Conservation (phyloP, 2,888 invertebrate species). For the Papilio demoleus region DNA sequence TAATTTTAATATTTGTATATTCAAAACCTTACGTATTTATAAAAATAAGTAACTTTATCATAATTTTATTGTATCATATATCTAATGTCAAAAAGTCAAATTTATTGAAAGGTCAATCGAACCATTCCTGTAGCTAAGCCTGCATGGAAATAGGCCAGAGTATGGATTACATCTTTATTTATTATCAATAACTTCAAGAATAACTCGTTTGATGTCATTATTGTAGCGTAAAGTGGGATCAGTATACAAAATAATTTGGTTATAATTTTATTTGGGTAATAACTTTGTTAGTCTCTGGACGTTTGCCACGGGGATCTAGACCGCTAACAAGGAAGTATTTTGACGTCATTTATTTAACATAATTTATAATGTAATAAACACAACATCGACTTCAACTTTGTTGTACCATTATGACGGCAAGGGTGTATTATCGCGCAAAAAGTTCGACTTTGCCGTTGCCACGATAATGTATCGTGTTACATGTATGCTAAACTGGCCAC, state of each 20-base stretch:
- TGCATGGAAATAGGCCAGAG: constrained; percentile 48
- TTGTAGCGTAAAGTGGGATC: constrained; percentile 35
- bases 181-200: constrained; percentile 46
- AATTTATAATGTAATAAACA: not conserved
- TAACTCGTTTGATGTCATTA: constrained; percentile 32
- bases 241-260: constrained; percentile 16
- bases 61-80: not conserved
- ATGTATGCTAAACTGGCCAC: too few species aligned
- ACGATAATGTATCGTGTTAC: too few species aligned
- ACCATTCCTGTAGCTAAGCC: constrained; percentile 42
- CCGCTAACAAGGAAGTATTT: not conserved
- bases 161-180: constrained; percentile 46
- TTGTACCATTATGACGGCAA: too few species aligned
- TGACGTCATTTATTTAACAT: not conserved
- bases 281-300: constrained; percentile 24
- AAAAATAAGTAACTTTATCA: too few species aligned
- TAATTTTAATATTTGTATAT: too few species aligned
- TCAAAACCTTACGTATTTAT: too few species aligned
- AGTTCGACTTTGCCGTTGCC: too few species aligned
- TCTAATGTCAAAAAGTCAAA: not conserved
- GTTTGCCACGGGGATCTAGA: constrained; percentile 26
- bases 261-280: constrained; percentile 21
- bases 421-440: too few species aligned
- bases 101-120: constrained; percentile 19
- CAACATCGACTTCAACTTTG: not conserved